These are phyloP conservation scores for Eucriotettix oculatus DNA, from an alignment of 2,888 invertebrate species.

Conservation along the genomic window DNA sequence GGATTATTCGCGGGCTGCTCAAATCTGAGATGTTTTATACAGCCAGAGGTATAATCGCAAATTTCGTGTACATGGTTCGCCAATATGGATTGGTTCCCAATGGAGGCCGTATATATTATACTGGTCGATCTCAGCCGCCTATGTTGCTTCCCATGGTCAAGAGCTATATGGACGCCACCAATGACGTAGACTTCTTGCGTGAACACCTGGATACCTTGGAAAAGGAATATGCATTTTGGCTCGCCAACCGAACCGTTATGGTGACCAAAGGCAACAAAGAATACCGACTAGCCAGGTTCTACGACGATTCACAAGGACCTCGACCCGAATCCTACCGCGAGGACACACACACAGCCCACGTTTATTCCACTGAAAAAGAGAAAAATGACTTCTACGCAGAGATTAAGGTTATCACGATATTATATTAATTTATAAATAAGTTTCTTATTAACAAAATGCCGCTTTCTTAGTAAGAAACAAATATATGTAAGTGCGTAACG, in stretches of 20 bases:
- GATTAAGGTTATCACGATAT: slow-evolving; percentile 24
- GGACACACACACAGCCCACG: slow-evolving; percentile 21
- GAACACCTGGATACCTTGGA: slow-evolving; percentile 39
- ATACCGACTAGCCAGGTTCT: slow-evolving; percentile 40
- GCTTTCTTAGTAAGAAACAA: no score
- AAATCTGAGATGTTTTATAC: slow-evolving; percentile 59
- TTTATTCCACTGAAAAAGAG: slow-evolving; percentile 20
- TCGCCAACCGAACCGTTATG: slow-evolving; percentile 35
- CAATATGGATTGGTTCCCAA: slow-evolving; percentile 59
- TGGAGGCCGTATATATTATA: slow-evolving; percentile 66
- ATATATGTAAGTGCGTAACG: no score
- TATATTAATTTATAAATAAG: no score
- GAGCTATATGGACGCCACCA: slow-evolving; percentile 45
- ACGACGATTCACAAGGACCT: slow-evolving; percentile 41
- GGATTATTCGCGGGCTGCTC: slow-evolving; percentile 67
- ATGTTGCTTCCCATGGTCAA: slow-evolving; percentile 53
- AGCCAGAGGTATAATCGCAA: slow-evolving; percentile 56
- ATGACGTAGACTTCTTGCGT: slow-evolving; percentile 43
- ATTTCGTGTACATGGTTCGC: slow-evolving; percentile 51
- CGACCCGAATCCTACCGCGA: slow-evolving; percentile 52
- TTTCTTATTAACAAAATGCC: no score
- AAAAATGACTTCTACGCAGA: slow-evolving; percentile 50
- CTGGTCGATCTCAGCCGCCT: slow-evolving; percentile 53
- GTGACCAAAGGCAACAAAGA: slow-evolving; percentile 29
- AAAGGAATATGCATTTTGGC: slow-evolving; percentile 47